Evolutionary conservation across 2,888 invertebrate genomes (phyloP), one percentile per base, ranked within the genome.

Genomic region (Erpobdella octoculata): DNA sequence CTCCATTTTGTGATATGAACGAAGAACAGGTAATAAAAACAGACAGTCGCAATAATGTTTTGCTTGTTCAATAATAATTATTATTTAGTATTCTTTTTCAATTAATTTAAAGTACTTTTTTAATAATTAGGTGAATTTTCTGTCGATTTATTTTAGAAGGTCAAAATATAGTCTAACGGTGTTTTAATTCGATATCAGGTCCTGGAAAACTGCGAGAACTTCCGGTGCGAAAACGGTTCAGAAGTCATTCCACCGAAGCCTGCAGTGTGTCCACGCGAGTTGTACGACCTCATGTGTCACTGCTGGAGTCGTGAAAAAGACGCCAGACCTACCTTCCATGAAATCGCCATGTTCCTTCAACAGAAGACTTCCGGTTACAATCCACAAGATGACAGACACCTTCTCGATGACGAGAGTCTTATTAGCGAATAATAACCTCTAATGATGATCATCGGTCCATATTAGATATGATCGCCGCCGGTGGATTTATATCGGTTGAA

Each of bases 221-320:
- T 89, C 83, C 90, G 91, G 53, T 53, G 8, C 0, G 88, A 89
- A 79, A 87, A 81, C 87, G 75, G 74, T 36, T 70, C 74, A 18
- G 79, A 81, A 84, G 74, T 79, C 71, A 85, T 86, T 76, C 85
- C 91, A 67, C 87, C 88, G 38, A 88, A 89, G 75, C 92, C 91
- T 15, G 85, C 88, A 59, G 87, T 88, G 73, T 92, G 92, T 83
- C 90, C 92, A 48, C 87, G 90, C 75, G 92, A 93, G 83, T 89
- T 93, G 74, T 92, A 91, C 85, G 91, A 91, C 83, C 87, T 93
- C 78, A 91, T 93, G 90, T 88, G 89, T 78, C 92, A 92, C 83
- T 93, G 93, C 84, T 93, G 93, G 92, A 89, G 90, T 78, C 86
- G 90, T 71, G 88, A 89, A 78, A 89, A 90, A 67, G 86, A 87